Evolutionary conservation across 2,797 vertebrate genomes (phyloP), one percentile per base, ranked within the genome.

Genomic region (Momotus momota): DNA sequence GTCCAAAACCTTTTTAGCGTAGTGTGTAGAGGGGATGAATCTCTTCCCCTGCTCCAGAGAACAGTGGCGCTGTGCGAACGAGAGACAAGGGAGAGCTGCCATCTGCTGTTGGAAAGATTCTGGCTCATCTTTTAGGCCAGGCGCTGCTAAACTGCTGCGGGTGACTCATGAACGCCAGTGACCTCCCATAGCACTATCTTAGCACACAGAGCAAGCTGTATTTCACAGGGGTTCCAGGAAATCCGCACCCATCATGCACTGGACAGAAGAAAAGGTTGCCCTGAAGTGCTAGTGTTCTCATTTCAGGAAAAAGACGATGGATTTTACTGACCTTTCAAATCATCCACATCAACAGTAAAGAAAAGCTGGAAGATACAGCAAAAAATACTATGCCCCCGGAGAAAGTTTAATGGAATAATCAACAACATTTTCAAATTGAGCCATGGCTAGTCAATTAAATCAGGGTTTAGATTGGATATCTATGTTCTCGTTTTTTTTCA

Each of bases 1-100:
- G 35, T 41, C 54, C 29, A 29, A 62, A 6, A 61, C 18, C 41
- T 84, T 64, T 71, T 19, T 20, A 31, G 26, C 3, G 13, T 4
- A 38, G n/a, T 2, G 7, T 5, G 5, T 10, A 12, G 65, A 65
- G 15, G n/a, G 46, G 12, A 54, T 31, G 6, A 69, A 43, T 70
- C 54, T 23, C 64, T 66, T 41, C 17, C 26, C 7, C 9, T 12
- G 51, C 80, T 84, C 73, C n/a, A 48, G 79, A 77, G 69, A 45
- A 21, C 17, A 61, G 70, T 9, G 31, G 3, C 54, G 64, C 1
- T 71, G 25, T 19, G 17, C 12, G 66, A 27, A 58, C 0, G 4
- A 92, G 78, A 94, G 85, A 81, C 82, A 82, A 91, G 94, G 86
- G 52, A 91, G 90, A 96, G 94, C 96, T 96, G 96, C 95, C 96